Evolutionary conservation across 2,113 vertebrate species (phyloP), one percentile per base, ranked within the genome.

Genomic region (Probosciger aterrimus): DNA sequence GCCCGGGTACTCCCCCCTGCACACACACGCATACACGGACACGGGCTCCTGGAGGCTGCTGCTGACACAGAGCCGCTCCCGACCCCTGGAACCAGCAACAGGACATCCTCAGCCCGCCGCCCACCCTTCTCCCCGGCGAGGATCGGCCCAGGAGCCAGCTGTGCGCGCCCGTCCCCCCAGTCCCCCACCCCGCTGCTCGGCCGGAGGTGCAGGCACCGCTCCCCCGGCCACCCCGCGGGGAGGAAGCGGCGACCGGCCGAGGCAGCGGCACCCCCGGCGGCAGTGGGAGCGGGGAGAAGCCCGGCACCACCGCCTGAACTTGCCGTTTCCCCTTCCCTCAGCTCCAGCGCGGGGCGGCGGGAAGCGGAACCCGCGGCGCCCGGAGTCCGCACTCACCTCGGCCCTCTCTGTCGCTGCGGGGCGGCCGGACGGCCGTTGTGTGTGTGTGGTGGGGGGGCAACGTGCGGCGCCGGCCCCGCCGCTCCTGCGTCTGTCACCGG

Each of bases 351-450:
- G 19, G 46, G 49, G 37, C 46, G 20, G 57, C 30, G 63, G 47
- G 67, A 62, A 95, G 71, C 91, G 76, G 81, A 91, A 92, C 90
- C 80, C 30, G 86, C 88, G 46, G 82, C 88, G 49, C 92, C 27
- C 52, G 27, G 30, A 81, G 90, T 77, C 65, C 71, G 10, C 81
- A 91, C 95, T 94, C 76, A 89, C 90, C 95, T 94, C 93, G 75
- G 82, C 92, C 77, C 89, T 81, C 46, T 65, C 46, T 30, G 79
- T 46, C 30, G 69, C 79, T 71, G 87, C 62, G 28, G 78, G 90
- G 86, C 81, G 70, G 90, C n/a, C 70, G 59, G 65, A n/a, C 33
- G 55, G 33, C 55, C 33, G 55, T n/a, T n/a, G 31, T 22, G 33
- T 22, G 55, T 22, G 55, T n/a, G 16, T 43, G 55, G 31, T 22